A percentile compares a stretch with the other conserved stretches of the same genome.
Conservation (phyloP, 2,797 vertebrate genomes). For the Lutra lutra region DNA sequence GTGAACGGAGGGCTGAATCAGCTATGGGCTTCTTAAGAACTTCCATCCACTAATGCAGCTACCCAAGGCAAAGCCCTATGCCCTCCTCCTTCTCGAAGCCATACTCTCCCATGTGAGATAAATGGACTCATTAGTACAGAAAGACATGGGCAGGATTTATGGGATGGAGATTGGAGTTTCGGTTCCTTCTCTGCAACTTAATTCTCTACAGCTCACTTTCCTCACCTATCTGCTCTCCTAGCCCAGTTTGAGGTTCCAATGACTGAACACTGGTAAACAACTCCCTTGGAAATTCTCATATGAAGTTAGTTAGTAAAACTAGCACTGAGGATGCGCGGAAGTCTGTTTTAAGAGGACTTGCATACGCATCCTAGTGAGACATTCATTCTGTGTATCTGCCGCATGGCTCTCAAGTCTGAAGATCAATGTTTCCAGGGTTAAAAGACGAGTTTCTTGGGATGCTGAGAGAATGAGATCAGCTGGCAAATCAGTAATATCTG, state of each 20-base stretch:
- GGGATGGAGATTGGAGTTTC: not conserved
- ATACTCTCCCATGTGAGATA: not conserved
- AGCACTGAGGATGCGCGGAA: accelerated
- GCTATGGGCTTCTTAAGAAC: not conserved
- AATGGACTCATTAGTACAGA: not conserved
- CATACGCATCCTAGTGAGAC: too few species aligned
- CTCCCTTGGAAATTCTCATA: not conserved
- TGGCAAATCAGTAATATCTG: not conserved
- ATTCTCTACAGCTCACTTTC: not conserved
- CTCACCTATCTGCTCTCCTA: not conserved
- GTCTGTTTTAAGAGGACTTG: not conserved
- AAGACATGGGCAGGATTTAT: not conserved
- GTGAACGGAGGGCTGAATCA: accelerated
- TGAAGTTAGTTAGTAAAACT: not conserved
- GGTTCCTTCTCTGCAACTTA: not conserved
- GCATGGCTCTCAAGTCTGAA: not conserved
- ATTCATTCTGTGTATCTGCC: not conserved
- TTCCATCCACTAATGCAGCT: not conserved
- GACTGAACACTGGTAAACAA: accelerated
- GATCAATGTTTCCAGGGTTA: not conserved
- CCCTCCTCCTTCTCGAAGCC: not conserved
- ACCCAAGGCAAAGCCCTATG: not conserved
- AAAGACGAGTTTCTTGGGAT: not conserved
- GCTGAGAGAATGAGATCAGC: not conserved
- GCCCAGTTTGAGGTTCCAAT: not conserved